Evolutionary conservation across 2,888 invertebrate species (phyloP), one percentile per base, ranked within the genome.

Genomic region (Stenotaenia linearis): DNA sequence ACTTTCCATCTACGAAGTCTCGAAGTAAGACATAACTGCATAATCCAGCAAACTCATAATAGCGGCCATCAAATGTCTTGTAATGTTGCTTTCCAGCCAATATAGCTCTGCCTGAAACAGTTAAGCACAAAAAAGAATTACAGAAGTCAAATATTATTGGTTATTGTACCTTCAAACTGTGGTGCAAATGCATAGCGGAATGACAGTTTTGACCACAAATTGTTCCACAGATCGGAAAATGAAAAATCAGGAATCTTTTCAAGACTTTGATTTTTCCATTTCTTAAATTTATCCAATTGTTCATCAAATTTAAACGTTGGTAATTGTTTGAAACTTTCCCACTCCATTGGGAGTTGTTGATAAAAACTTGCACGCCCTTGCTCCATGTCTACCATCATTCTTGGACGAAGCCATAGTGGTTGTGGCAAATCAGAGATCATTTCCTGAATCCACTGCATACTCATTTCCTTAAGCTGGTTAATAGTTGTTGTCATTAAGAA

Each of bases 21-120:
- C 93, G 92, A 0, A 92, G 92, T 6, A 97, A 87, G 0, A 96
- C 88, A 86, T 96, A 96, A 84, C 91, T 92, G 88, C 97, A 97
- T 77, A 89, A 89, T 50, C 95, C 95, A 79, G 86, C 91, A 89
- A 95, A 92, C 7, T 92, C 91, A 82, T 92, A 88, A 85, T 94
- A 92, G 82, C 91, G 90, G 0, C 93, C 92, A 86, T 97, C 97
- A 86, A 96, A 96, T 0, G 95, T 95, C 87, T 94, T 92, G 86
- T 94, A 90, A 87, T 95, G 93, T 84, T 93, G 92, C 0, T 93
- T 93, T 84, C 94, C 93, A 12, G 91, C 89, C 3, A 96, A 85
- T 45, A 91, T 89, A 9, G 91, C 96, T 77, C 89, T 88, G 80
- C 92, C 91, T 90, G 88, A 40, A 86, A 86, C n/a, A n/a, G n/a